Evolutionary conservation across 2,888 invertebrate species (phyloP), one percentile per base, ranked within the genome.

Genomic region (Cheilosia soror): DNA sequence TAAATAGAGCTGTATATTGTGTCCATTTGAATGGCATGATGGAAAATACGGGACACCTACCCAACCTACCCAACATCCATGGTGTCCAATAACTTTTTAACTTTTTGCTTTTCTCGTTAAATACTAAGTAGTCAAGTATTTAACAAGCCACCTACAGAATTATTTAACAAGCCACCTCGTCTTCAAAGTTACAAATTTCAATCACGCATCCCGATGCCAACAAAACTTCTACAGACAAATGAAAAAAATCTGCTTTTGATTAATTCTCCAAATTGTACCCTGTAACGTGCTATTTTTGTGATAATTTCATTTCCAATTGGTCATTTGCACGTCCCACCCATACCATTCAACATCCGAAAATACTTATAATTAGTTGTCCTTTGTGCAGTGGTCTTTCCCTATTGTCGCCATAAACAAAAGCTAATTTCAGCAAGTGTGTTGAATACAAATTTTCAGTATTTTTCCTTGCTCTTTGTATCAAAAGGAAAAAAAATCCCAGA

Each of bases 371-470:
- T 85, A 81, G 81, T 77, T 77, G 80, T 81, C 81, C 85, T 85
- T 71, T 81, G 72, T 81, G 71, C 76, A 81, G 63, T 77, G 76
- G 55, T 63, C 57, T 58, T 71, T 72, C 76, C 69, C 72, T 72
- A 85, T 81, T 81, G 85, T 81, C 80, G 77, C 76, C 65, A 85
- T 85, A 85, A 85, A 85, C 85, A 85, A 85, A 81, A 85, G 85
- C 80, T 85, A 81, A 85, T 85, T 85, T 85, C 76, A 76, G 27
- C 81, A 62, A 80, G 80, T 81, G 85, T 85, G 71, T 76, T 85
- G 85, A 76, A 85, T 85, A 85, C 85, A 85, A 85, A 85, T 85
- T 85, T 76, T 40, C 49, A 49, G 51, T 51, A 44, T 72, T 69
- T 73, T 83, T 73, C 44, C 33, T 62, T 47, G 15, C 49, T 40